Evolutionary conservation across 2,113 vertebrate species (phyloP).

Genomic region (Ptilonorhynchus violaceus): DNA sequence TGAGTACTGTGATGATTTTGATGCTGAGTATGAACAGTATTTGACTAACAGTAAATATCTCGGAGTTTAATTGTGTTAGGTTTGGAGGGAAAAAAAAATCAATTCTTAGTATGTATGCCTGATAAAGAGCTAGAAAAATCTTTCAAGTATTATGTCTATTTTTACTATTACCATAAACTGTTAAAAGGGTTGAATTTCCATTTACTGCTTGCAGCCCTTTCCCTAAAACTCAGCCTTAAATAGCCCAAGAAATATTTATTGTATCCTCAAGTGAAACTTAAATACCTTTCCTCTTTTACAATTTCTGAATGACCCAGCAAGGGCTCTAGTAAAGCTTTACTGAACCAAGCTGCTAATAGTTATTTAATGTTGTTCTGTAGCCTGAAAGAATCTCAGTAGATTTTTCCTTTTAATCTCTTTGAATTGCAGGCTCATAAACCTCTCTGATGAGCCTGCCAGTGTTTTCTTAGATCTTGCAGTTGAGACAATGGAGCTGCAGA

Average conservation of each 20-base stretch:
- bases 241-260: constrained; percentile 77
- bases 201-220: constrained; percentile 38
- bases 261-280: constrained; percentile 75
- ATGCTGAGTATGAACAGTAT: not conserved
- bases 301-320: constrained; percentile 79
- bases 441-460: constrained; percentile 77
- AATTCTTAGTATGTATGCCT: not conserved
- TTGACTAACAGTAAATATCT: not conserved
- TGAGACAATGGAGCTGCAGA: constrained; percentile 77
- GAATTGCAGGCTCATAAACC: constrained; percentile 80
- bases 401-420: constrained; percentile 80
- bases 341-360: constrained; percentile 79
- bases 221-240: constrained; percentile 47
- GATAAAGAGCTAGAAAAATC: constrained; percentile 45
- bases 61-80: not conserved
- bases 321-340: constrained; percentile 77
- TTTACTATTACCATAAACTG: constrained; percentile 65
- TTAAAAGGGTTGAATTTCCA: constrained; percentile 65
- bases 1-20: not conserved
- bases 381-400: constrained; percentile 78
- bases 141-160: constrained; percentile 21
- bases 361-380: constrained; percentile 82
- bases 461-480: constrained; percentile 77
- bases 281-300: constrained; percentile 74
- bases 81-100: not conserved